Base-by-base conservation (phyloP, 2,888 invertebrate species). In the Terebella lapidaria region DNA sequence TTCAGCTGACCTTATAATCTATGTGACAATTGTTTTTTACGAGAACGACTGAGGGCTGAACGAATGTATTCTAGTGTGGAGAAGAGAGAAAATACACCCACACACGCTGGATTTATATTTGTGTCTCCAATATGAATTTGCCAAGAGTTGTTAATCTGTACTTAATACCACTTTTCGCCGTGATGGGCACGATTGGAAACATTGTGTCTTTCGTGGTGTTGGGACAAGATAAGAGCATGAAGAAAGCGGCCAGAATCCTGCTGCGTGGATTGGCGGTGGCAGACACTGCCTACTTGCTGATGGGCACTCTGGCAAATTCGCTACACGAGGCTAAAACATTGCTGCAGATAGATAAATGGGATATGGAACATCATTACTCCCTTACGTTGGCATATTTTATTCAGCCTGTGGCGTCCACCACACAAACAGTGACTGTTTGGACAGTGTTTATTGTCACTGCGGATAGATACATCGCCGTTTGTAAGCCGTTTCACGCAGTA, bases 111-210 rank as follows among this genome's bases (percentile, higher is more conserved):
- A n/a, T n/a, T n/a, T n/a, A n/a, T n/a, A n/a, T n/a, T n/a, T n/a
- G n/a, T n/a, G n/a, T n/a, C n/a, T n/a, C n/a, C n/a, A n/a, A n/a
- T n/a, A n/a, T n/a, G n/a, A n/a, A n/a, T n/a, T n/a, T n/a, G n/a
- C n/a, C n/a, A n/a, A n/a, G n/a, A n/a, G n/a, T n/a, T n/a, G n/a
- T n/a, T n/a, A n/a, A n/a, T n/a, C n/a, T n/a, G n/a, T n/a, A n/a
- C n/a, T n/a, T n/a, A n/a, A n/a, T n/a, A n/a, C n/a, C n/a, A n/a
- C n/a, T n/a, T n/a, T n/a, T n/a, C n/a, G n/a, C n/a, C n/a, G n/a
- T 85, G 67, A 82, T 88, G 64, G 88, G 88, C 63, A 82, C 87
- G 58, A 77, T 87, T 58, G 88, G 88, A 56, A 89, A 88, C 70
- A 71, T 73, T 27, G 74, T 83, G 24, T 82, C 83, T 35, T 81